These are phyloP conservation scores for Dipodomys stephensi DNA, from an alignment of 2,113 vertebrate genomes.

Conservation along the genomic window DNA sequence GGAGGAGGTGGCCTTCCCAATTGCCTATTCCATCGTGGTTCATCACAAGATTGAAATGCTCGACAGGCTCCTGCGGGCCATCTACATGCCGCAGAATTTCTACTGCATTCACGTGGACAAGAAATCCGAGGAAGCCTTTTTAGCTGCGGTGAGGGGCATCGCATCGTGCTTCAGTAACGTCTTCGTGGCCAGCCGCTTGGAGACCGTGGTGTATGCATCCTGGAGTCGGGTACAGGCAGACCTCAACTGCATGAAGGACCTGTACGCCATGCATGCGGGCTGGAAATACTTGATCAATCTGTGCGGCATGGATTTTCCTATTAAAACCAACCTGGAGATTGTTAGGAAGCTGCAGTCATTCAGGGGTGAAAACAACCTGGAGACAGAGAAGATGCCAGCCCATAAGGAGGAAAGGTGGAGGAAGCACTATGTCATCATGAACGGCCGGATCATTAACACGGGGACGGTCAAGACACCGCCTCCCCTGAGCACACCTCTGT, in stretches of 20 bases:
- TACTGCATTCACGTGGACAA: conserved; percentile 91
- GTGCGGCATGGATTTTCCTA: conserved; percentile 95
- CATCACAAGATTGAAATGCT: conserved; percentile 95
- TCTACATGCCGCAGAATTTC: conserved; percentile 90
- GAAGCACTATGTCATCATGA: conserved; percentile 83
- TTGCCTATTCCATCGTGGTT: conserved; percentile 94
- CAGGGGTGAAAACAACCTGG: conserved; percentile 91
- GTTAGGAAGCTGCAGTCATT: conserved; percentile 89
- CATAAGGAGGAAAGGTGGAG: conserved; percentile 89
- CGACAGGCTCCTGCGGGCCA: conserved; percentile 91
- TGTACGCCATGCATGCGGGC: conserved; percentile 83
- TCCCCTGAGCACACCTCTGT: conserved; percentile 89
- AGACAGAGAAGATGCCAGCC: conserved; percentile 89
- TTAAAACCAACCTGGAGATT: conserved; percentile 96
- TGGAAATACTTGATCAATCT: conserved; percentile 97
- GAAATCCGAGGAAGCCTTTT: conserved; percentile 87
- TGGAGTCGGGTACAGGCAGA: conserved; percentile 96
- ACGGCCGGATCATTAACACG: conserved; percentile 85
- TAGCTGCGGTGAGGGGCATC: conserved; percentile 87
- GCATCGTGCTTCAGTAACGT: conserved; percentile 92
- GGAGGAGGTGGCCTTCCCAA: conserved; percentile 92
- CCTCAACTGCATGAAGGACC: conserved; percentile 96
- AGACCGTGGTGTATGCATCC: conserved; percentile 91
- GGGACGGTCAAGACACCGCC: conserved; percentile 85
- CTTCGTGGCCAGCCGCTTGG: conserved; percentile 90